These are phyloP conservation scores for Hyperopisus bebe DNA, from an alignment of 2,113 vertebrate genomes.

Conservation along the genomic window DNA sequence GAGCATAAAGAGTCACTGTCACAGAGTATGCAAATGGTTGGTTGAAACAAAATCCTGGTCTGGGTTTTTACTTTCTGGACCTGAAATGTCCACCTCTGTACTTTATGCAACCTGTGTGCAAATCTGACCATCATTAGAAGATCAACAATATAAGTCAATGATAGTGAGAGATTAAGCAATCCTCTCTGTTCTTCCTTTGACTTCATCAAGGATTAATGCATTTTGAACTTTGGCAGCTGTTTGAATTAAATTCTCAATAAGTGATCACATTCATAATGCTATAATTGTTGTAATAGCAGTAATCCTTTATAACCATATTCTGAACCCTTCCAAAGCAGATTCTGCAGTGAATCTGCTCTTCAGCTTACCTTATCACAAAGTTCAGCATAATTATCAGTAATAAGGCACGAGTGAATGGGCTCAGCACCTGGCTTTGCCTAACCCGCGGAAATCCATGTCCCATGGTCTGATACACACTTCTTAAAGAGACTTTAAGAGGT, in stretches of 20 bases:
- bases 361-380: neutral
- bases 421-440: neutral
- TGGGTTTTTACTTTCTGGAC: too few relatives aligned
- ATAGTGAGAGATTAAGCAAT: neutral
- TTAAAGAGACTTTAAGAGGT: neutral
- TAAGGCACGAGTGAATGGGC: neutral
- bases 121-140: neutral
- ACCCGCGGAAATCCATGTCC: neutral
- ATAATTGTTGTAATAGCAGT: neutral
- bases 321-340: neutral
- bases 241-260: neutral
- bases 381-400: neutral
- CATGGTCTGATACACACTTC: neutral
- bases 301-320: neutral
- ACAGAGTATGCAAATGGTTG: too few relatives aligned
- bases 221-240: neutral
- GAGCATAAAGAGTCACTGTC: too few relatives aligned
- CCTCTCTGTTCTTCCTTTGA: neutral
- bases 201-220: constrained; percentile 9
- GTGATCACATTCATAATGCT: constrained; percentile 13
- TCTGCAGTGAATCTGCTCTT: neutral
- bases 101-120: neutral
- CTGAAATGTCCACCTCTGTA: too few relatives aligned
- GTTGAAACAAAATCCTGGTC: too few relatives aligned
- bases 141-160: neutral